Base-by-base conservation (phyloP, 1,140 invertebrate genomes). In the Drosophila tropicalis region DNA sequence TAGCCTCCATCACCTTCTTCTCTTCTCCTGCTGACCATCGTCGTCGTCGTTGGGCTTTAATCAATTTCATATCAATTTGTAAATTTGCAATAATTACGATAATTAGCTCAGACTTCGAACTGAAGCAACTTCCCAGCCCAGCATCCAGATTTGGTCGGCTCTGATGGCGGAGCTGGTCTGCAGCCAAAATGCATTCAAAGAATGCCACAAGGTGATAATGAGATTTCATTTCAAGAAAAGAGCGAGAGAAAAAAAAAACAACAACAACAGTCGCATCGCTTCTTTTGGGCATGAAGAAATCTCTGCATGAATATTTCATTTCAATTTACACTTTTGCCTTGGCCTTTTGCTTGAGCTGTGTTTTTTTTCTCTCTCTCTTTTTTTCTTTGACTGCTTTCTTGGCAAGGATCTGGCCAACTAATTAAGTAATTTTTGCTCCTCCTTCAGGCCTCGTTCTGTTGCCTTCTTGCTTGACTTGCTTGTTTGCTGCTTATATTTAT, bases 21-120 rank as follows among this genome's bases (percentile, higher is more conserved):
- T 13, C 66, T 36, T 60, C 66, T 54, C 63, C 70, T 57, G 41
- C 17, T 47, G 15, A 47, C 34, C 34, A 12, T 67, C 29, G 29
- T 56, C 75, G 60, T 64, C 15, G 56, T 54, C 70, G 41, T 61
- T 73, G 80, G 73, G 80, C 85, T 79, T 82, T 91, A 91, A 91
- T 91, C 90, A 91, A 91, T 91, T 91, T 91, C 82, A 91, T 91
- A 91, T 91, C 90, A 91, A 91, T 91, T 91, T 91, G 90, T 91
- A 91, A 91, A 91, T 91, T 91, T 87, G 90, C 90, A 86, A 91
- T 91, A 91, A 91, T 91, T 91, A 90, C 85, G 90, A 91, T 91
- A 91, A 91, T 91, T 91, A 91, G 89, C 79, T 82, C 67, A 57
- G 62, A 67, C 70, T 79, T 22, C 9, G 70, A 62, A 51, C 63